Evolutionary conservation across 2,113 vertebrate genomes (phyloP).

Genomic region (Pteronura brasiliensis): DNA sequence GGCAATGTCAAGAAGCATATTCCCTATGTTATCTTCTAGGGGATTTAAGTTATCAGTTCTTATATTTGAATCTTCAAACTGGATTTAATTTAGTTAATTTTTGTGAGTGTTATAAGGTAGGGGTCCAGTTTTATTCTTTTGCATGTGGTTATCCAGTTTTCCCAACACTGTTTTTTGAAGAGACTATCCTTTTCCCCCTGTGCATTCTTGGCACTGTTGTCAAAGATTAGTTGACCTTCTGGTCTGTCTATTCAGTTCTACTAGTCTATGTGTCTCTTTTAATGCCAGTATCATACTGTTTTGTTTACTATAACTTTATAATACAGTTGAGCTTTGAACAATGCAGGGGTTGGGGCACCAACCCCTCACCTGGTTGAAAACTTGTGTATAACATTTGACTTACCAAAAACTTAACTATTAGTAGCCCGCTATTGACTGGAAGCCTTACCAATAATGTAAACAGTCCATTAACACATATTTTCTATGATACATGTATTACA

Average conservation of each 20-base stretch:
- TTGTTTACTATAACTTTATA: not conserved
- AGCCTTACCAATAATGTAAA: not conserved
- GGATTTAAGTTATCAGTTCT: not conserved
- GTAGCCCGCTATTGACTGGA: not conserved
- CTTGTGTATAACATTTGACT: not conserved
- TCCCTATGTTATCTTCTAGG: not conserved
- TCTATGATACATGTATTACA: not conserved
- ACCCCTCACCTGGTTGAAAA: not conserved
- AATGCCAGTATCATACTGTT: not conserved
- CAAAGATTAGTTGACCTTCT: not conserved
- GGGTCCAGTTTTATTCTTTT: not conserved
- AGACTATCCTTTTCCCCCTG: not conserved
- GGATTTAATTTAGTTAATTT: not conserved
- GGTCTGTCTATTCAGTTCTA: not conserved
- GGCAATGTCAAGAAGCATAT: not conserved
- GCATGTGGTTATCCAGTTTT: not conserved
- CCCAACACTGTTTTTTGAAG: not conserved
- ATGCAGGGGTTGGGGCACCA: not conserved
- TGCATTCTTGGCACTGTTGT: not conserved
- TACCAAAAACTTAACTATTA: not conserved
- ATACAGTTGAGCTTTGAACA: not conserved
- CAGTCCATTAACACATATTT: not conserved
- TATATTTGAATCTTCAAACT: not conserved
- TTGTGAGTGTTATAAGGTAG: not conserved
- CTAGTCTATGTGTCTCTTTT: not conserved